Base-by-base conservation (phyloP, 2,888 invertebrate species). In the Parnassius apollo region DNA sequence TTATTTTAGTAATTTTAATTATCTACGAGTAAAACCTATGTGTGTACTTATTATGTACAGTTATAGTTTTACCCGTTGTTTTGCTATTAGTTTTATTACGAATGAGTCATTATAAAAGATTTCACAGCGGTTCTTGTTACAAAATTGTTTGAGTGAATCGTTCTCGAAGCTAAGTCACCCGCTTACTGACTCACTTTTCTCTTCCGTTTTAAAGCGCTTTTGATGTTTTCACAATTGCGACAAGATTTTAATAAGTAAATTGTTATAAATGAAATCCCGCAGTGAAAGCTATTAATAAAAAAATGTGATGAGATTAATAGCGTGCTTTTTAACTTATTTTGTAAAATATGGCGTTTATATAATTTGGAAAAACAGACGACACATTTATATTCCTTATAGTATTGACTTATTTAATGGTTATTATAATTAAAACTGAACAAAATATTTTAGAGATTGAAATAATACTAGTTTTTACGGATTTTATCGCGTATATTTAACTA, bases 151-250 rank as follows among this genome's bases (percentile, higher is more conserved):
- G 65, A 65, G 59, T 66, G 63, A 67, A 64, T 65, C 54, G 60
- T 65, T 66, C 58, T 66, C 65, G 73, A 75, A 79, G 73, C 79
- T 80, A 82, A 82, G 84, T 79, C 77, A 71, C 75, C 69, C 74
- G 49, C 53, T 57, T 25, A 81, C 81, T 86, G 86, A 85, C 79
- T 88, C 85, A 87, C 75, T 72, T 68, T 75, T 73, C 68, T 73
- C 61, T 56, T 59, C 61, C 65, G 61, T 64, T 59, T 71, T 69
- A 69, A 62, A 61, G 66, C 71, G 66, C 69, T 70, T 69, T 68
- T 73, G 61, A 71, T 69, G 82, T 81, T 80, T 81, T 80, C 76
- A 71, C 75, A 79, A 80, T 76, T 71, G 73, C 72, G 71, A 73
- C 68, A 69, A 71, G 68, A 71, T 66, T 66, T 7, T 52, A 65